Percentiles rank a stretch among this genome's conserved stretches.
phyloP scores from a whole-genome alignment of 2,113 vertebrate species.

The Otocyon megalotis region DNA sequence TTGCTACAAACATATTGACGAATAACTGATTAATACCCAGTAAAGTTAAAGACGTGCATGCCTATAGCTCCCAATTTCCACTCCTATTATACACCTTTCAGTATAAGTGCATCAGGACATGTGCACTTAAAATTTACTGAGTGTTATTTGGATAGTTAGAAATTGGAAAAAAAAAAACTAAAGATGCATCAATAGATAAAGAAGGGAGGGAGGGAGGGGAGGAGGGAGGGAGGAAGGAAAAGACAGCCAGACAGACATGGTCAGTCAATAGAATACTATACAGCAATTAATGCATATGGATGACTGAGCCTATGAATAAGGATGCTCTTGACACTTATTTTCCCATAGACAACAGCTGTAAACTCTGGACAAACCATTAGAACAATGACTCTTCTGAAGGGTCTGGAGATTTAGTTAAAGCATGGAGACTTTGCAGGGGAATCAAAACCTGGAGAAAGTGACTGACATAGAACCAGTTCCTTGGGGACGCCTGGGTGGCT shows the following conservation, averaged over 20 bases:
- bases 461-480: not conserved
- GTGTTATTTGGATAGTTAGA: not conserved
- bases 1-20: not conserved
- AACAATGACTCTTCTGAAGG: too few relatives aligned
- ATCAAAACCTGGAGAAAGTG: not conserved
- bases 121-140: not conserved
- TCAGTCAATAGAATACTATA: not conserved
- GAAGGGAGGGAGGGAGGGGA: not conserved
- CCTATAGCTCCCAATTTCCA: not conserved
- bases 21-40: not conserved
- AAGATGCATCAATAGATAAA: not conserved
- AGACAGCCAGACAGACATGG: not conserved
- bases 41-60: not conserved
- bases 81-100: not conserved
- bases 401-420: not conserved
- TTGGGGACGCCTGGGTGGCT: too few relatives aligned
- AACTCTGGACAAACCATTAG: not conserved
- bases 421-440: not conserved
- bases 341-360: not conserved
- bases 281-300: not conserved
- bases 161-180: not conserved
- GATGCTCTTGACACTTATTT: not conserved
- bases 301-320: not conserved
- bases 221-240: not conserved
- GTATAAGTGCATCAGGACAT: not conserved